Base-by-base conservation (phyloP, 2,113 vertebrate genomes). In the Trinectes maculatus region DNA sequence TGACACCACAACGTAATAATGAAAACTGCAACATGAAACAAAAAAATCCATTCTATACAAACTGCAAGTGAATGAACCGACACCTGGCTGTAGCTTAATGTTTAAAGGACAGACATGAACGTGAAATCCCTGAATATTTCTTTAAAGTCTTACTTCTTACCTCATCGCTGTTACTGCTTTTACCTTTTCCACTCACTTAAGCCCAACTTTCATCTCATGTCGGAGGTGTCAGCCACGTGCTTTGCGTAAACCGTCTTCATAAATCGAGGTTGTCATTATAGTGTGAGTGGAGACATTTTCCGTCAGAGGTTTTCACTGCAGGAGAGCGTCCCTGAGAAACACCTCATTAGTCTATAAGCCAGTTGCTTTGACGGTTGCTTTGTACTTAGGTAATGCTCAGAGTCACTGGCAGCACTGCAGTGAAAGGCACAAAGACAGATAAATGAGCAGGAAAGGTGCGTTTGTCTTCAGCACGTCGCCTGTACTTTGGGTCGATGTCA, bases 371-470 rank as follows among this genome's bases (percentile, higher is more conserved):
- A 43, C 12, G 36, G 55, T 47, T 19, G 34, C 67, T 66, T 47
- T 71, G 67, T 62, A 54, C 60, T 71, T 40, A 36, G 59, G 55
- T 71, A 61, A 69, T 48, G 61, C 62, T 78, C 31, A 24, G 26
- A n/a, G 61, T 81, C 81, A 84, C 79, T 77, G 74, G 65, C 69
- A 58, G 54, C 67, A 19, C 65, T 71, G 74, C 43, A 15, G 52
- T 7, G 1, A 52, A 71, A 74, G 36, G 21, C 12, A 64, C 49
- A n/a, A 18, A 48, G 9, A 19, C 46, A 74, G 63, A 70, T 79
- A 87, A 71, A 57, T 51, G 65, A 64, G 58, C 51, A 58, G 59
- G 68, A 47, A 73, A 76, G 51, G 73, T 65, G 59, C 55, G 53
- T 29, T 58, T 75, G 58, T 63, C 53, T 55, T 1, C 58, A 66